Evolutionary conservation across 2,113 vertebrate genomes (phyloP).

Genomic region (Osmerus mordax): DNA sequence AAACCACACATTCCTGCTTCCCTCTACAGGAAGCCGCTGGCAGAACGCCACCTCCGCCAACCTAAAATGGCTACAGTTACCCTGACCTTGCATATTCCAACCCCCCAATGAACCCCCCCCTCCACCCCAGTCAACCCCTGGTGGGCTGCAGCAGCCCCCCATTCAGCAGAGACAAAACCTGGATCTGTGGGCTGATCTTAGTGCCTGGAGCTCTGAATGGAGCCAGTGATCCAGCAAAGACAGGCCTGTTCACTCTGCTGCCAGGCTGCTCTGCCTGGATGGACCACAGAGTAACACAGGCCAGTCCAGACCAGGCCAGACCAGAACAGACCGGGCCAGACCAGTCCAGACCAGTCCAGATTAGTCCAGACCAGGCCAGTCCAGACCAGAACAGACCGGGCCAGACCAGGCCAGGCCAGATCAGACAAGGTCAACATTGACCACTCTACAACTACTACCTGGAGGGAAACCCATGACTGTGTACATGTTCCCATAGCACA

Average conservation of each 20-base stretch:
- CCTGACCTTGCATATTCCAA: constrained; percentile 72
- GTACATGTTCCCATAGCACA: constrained; percentile 17
- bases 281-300: background rate
- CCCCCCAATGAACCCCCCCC: constrained; percentile 45
- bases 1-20: constrained; percentile 28
- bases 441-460: no score
- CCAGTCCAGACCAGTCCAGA: constrained; percentile 34
- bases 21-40: constrained; percentile 49
- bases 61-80: constrained; percentile 63
- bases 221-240: constrained; percentile 61
- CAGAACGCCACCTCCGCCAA: constrained; percentile 44
- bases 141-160: constrained; percentile 55
- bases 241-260: constrained; percentile 53
- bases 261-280: background rate
- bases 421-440: no score
- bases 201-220: constrained; percentile 63
- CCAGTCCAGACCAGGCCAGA: constrained; percentile 27
- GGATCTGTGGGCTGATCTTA: constrained; percentile 68
- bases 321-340: constrained; percentile 40
- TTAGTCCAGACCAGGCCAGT: no score
- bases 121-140: constrained; percentile 54
- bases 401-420: no score
- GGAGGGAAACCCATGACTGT: no score
- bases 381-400: no score
- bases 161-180: constrained; percentile 74